A percentile compares a stretch with the other conserved stretches of the same genome.
Evolutionary conservation across 53 echinoderm and acorn worm genomes (phyloP).

Genomic region (Stichopus horrens): DNA sequence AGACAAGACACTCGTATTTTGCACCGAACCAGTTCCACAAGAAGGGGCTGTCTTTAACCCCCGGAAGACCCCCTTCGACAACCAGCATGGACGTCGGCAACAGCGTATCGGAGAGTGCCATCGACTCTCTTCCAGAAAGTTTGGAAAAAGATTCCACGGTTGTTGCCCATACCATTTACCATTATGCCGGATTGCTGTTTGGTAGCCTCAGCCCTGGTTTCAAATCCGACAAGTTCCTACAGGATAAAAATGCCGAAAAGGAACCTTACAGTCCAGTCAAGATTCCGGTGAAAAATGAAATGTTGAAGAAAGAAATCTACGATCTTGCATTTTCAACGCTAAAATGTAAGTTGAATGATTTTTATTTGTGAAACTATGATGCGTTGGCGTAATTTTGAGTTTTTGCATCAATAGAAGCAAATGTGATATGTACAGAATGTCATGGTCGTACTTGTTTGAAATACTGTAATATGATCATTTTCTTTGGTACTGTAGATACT

Average conservation of each 20-base stretch:
- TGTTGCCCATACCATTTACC: constrained; percentile 70
- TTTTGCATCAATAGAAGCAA: not conserved
- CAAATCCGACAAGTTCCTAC: constrained; percentile 73
- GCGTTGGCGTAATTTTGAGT: not conserved
- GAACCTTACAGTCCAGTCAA: constrained; percentile 55
- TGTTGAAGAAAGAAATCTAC: constrained; percentile 79
- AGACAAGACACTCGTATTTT: constrained; percentile 40
- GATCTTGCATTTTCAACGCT: constrained; percentile 93
- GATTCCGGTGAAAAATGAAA: constrained; percentile 72
- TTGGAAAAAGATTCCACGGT: not conserved
- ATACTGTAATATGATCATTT: too few relatives aligned
- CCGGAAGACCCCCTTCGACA: not conserved
- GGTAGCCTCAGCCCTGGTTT: constrained; percentile 72
- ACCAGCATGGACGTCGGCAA: not conserved
- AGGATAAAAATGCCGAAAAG: constrained; percentile 51
- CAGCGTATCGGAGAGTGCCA: constrained; percentile 46
- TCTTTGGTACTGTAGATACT: too few relatives aligned
- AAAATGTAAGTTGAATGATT: constrained; percentile 81
- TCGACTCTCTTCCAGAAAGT: constrained; percentile 36
- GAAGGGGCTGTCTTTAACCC: not conserved
- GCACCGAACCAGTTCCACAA: not conserved
- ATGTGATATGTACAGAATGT: not conserved
- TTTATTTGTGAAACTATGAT: not conserved
- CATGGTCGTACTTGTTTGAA: too few relatives aligned
- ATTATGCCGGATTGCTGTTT: constrained; percentile 85